These are phyloP conservation scores for Arenaria interpres DNA, from an alignment of 2,113 vertebrate genomes.

Conservation along the genomic window DNA sequence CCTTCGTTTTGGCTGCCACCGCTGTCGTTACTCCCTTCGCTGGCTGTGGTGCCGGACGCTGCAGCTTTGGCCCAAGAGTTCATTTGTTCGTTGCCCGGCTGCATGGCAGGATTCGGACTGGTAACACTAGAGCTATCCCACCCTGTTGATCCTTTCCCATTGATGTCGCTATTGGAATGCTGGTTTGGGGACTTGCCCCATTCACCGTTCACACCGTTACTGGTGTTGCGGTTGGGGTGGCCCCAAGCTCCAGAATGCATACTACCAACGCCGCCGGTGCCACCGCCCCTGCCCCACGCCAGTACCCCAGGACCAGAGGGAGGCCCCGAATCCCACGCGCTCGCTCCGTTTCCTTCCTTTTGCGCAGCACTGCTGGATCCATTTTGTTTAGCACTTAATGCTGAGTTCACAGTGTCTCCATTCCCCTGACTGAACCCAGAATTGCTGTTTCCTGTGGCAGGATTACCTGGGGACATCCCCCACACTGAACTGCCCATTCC, in stretches of 20 bases:
- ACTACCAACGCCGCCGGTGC: slow-evolving; percentile 72
- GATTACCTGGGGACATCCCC: slow-evolving; percentile 80
- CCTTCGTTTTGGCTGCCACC: slow-evolving; percentile 79
- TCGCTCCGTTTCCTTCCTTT: slow-evolving; percentile 79
- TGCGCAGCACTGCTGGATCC: slow-evolving; percentile 79
- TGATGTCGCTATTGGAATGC: slow-evolving; percentile 83
- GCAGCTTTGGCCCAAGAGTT: slow-evolving; percentile 88
- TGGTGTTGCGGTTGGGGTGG: slow-evolving; percentile 77
- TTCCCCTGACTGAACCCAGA: slow-evolving; percentile 90
- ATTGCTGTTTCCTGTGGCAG: slow-evolving; percentile 77
- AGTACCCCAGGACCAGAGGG: slow-evolving; percentile 82
- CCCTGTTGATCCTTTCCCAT: slow-evolving; percentile 79
- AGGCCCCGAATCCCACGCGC: slow-evolving; percentile 87
- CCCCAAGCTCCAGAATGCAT: slow-evolving; percentile 88
- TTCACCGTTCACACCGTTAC: slow-evolving; percentile 78
- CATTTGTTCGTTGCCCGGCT: slow-evolving; percentile 76
- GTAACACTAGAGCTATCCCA: slow-evolving; percentile 81
- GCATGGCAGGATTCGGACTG: slow-evolving; percentile 74
- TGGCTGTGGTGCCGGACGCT: slow-evolving; percentile 81
- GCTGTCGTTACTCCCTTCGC: slow-evolving; percentile 89
- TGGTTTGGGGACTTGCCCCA: slow-evolving; percentile 83
- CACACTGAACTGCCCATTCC: slow-evolving; percentile 79
- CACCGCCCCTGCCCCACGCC: slow-evolving; percentile 83
- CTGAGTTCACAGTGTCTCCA: slow-evolving; percentile 88
- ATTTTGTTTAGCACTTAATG: slow-evolving; percentile 83